These are phyloP conservation scores for Lepus townsendii DNA, from an alignment of 2,797 vertebrate species.

Conservation along the genomic window DNA sequence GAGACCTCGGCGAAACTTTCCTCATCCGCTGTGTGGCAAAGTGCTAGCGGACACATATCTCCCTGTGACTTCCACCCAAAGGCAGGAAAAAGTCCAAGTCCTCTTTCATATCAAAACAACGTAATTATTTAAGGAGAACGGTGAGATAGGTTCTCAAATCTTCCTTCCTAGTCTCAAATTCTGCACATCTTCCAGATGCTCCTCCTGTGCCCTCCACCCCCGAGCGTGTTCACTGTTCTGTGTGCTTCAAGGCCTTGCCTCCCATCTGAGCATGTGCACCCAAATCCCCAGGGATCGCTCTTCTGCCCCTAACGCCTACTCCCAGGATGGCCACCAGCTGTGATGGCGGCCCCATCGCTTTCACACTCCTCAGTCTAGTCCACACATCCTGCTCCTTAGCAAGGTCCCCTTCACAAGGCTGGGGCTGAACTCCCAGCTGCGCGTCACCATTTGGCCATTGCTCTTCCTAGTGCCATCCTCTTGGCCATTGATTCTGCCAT, in stretches of 20 bases:
- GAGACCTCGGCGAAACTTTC: not conserved
- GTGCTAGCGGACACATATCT: not conserved
- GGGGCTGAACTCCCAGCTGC: not conserved
- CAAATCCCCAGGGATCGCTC: not conserved
- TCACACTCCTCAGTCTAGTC: not conserved
- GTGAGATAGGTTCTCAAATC: not conserved
- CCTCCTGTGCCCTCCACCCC: not conserved
- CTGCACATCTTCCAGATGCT: not conserved
- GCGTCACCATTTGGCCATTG: not conserved
- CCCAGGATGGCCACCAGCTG: not conserved
- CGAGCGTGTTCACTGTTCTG: not conserved
- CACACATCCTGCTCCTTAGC: accelerated
- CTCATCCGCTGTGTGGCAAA: not conserved
- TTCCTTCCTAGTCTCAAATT: not conserved
- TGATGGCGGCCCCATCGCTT: not conserved
- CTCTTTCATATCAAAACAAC: not conserved
- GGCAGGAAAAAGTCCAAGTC: not conserved
- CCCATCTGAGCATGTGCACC: not conserved
- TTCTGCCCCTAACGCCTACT: not conserved
- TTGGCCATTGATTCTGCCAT: not conserved
- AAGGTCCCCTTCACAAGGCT: too few relatives aligned
- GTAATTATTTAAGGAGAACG: not conserved
- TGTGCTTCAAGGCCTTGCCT: not conserved
- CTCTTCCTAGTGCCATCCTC: not conserved
- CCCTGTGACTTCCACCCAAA: not conserved